Evolutionary conservation across 1,140 invertebrate species (phyloP).

Genomic region (Anadara kagoshimensis): DNA sequence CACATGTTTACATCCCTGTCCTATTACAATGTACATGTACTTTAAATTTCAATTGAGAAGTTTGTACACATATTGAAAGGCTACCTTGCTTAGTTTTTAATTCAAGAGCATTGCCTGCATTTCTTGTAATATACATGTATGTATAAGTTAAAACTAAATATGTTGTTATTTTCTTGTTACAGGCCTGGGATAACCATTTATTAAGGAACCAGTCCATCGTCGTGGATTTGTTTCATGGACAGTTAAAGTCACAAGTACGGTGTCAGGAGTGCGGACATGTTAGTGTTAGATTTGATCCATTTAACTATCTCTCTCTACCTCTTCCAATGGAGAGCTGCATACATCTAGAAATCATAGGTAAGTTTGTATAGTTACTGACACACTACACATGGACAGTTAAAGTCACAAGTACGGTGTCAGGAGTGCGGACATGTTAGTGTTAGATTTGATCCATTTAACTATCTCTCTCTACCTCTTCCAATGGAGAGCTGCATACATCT

Average conservation of each 20-base stretch:
- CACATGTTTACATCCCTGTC: too few species aligned
- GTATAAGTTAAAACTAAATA: too few species aligned
- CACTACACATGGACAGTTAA: slow-evolving; percentile 85
- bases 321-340: slow-evolving; percentile 79
- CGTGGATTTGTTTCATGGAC: slow-evolving; percentile 92
- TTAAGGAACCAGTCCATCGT: slow-evolving; percentile 87
- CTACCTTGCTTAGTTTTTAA: too few species aligned
- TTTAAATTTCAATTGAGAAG: too few species aligned
- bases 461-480: slow-evolving; percentile 89
- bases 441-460: slow-evolving; percentile 91
- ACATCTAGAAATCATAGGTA: slow-evolving; percentile 81
- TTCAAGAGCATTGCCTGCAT: too few species aligned
- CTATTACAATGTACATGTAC: too few species aligned
- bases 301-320: slow-evolving; percentile 89
- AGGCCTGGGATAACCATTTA: slow-evolving; percentile 89
- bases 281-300: slow-evolving; percentile 91
- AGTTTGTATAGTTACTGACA: slow-evolving; percentile 3
- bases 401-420: slow-evolving; percentile 86
- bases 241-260: slow-evolving; percentile 87
- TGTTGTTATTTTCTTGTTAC: too few species aligned
- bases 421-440: slow-evolving; percentile 87
- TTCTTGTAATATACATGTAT: too few species aligned
- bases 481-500: slow-evolving; percentile 77
- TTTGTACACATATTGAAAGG: too few species aligned
- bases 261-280: slow-evolving; percentile 86